A percentile compares a stretch with the other conserved stretches of the same genome.
Evolutionary conservation across 2,113 vertebrate species (phyloP).

Genomic region (Pyrgilauda ruficollis): DNA sequence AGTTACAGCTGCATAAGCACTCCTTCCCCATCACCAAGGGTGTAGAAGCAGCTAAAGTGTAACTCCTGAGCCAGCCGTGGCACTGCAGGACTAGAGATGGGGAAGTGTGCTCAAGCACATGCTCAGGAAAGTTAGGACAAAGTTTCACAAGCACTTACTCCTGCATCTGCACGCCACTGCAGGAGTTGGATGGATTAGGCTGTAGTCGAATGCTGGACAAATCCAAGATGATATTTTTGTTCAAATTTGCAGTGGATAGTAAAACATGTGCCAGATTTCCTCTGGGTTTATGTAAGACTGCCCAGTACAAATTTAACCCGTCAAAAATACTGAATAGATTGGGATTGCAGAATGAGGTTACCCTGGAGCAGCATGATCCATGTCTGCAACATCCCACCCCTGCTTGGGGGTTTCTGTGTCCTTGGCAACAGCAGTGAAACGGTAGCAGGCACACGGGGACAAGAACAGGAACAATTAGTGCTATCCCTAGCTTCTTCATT

Average conservation of each 20-base stretch:
- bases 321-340: neutral
- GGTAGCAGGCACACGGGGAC: too few relatives aligned
- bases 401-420: neutral
- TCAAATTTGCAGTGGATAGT: neutral
- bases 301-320: neutral
- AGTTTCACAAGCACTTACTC: neutral
- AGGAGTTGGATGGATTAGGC: neutral
- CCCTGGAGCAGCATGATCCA: too few relatives aligned
- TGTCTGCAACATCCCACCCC: neutral
- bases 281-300: neutral
- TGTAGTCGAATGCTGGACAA: neutral
- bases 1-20: neutral
- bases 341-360: neutral
- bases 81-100: constrained; percentile 37
- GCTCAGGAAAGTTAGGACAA: neutral
- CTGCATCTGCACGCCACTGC: neutral
- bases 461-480: neutral
- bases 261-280: neutral
- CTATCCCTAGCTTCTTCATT: neutral
- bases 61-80: neutral
- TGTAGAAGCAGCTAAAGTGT: neutral
- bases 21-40: neutral
- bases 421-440: neutral
- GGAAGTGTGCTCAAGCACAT: neutral
- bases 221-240: neutral